These are phyloP conservation scores for Drosophila borborema DNA, from an alignment of 2,888 invertebrate species.

Conservation along the genomic window DNA sequence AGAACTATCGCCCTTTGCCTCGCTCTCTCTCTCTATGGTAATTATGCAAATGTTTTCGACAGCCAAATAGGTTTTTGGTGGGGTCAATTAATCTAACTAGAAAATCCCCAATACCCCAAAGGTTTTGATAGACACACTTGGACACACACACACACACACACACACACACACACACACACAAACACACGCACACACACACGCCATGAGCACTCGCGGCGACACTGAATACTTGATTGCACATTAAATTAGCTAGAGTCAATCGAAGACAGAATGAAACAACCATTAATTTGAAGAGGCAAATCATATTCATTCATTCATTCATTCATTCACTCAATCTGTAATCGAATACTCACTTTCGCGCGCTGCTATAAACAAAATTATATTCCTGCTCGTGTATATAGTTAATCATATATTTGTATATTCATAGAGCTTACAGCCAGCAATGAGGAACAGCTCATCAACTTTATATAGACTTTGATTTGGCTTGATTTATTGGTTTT, in stretches of 20 bases:
- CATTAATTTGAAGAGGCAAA: constrained; percentile 63
- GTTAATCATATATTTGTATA: constrained; percentile 23
- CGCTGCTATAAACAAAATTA: constrained; percentile 15
- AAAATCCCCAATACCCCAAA: constrained; percentile 20
- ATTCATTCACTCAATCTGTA: constrained; percentile 20
- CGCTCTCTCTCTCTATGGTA: constrained; percentile 18
- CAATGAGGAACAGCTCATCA: constrained; percentile 31
- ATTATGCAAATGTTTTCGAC: constrained; percentile 63
- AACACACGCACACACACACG: constrained; percentile 16
- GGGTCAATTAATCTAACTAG: constrained; percentile 59
- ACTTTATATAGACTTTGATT: constrained; percentile 28
- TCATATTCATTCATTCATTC: constrained; percentile 55
- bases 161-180: no score
- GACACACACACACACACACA: constrained; percentile 27
- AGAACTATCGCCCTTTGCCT: not conserved
- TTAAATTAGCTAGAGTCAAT: constrained; percentile 63
- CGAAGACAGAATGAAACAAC: constrained; percentile 33
- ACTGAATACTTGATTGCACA: constrained; percentile 74
- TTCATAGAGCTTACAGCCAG: constrained; percentile 5
- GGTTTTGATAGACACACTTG: constrained; percentile 41
- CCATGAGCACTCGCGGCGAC: constrained; percentile 56
- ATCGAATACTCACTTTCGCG: constrained; percentile 38
- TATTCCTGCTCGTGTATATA: constrained; percentile 39
- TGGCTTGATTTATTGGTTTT: constrained; percentile 7
- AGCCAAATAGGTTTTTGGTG: constrained; percentile 24